Conservation (phyloP, 2,797 vertebrate genomes). For the Lerista edwardsae region DNA sequence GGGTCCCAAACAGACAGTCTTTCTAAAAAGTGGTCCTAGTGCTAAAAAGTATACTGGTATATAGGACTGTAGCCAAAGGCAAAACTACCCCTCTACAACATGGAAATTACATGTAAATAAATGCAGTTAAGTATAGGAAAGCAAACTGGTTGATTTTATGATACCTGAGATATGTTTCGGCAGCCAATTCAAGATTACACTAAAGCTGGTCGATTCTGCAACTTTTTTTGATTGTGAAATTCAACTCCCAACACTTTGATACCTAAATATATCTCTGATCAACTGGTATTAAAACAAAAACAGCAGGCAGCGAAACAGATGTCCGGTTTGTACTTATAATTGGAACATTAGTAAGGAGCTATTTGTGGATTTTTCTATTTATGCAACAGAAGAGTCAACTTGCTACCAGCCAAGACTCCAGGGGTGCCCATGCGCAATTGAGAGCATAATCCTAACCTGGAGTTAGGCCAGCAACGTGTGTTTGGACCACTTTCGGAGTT, state of each 20-base stretch:
- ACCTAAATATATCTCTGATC: not conserved
- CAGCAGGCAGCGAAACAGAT: not conserved
- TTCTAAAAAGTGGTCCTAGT: no score
- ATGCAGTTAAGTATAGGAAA: not conserved
- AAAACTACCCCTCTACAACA: no score
- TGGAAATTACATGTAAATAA: no score
- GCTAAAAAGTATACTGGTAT: no score
- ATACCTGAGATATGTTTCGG: no score
- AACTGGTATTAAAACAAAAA: not conserved
- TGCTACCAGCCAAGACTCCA: not conserved
- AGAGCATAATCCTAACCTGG: no score
- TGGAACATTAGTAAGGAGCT: not conserved
- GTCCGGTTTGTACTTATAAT: constrained; percentile 2
- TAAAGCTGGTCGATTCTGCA: not conserved
- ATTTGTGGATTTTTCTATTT: not conserved
- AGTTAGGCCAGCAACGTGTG: no score
- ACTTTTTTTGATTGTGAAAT: not conserved
- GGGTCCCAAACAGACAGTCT: no score
- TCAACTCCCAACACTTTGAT: not conserved
- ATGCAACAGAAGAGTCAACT: not conserved
- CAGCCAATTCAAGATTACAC: not conserved
- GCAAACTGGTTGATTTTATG: not conserved
- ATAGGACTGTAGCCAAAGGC: no score
- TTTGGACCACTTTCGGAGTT: no score
- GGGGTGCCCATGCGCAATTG: not conserved